Base-by-base conservation (phyloP, 2,113 vertebrate genomes). In the Phycodurus eques region DNA sequence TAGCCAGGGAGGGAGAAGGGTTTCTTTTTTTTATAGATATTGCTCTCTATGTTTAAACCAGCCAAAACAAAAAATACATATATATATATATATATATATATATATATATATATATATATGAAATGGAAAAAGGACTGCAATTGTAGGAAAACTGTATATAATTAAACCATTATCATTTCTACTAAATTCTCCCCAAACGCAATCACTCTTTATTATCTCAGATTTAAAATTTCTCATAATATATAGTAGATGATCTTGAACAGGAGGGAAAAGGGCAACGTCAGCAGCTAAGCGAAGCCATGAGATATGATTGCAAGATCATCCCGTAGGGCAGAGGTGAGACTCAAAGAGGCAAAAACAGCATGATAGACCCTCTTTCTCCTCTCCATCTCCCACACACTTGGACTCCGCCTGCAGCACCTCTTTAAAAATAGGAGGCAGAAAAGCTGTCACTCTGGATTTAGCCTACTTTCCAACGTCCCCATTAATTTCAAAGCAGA, bases 401-500 rank as follows among this genome's bases (percentile, higher is more conserved):
- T 74, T 72, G 76, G 85, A 80, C 82, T 56, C 31, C 3, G 85
- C 89, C 87, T 59, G 82, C 76, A 85, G 87, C 87, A 63, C 63
- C 75, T 76, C 81, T 81, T 88, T 87, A 79, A 89, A 88, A 88
- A 86, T 71, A 90, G 79, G 78, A 86, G 63, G 67, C 61, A 72
- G 80, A 75, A 76, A 82, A 81, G 74, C 85, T 86, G 89, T 91
- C 90, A 89, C 83, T 91, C 88, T 83, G 82, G 89, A 91, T 90
- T 91, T 91, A 92, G 88, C 90, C 88, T 89, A 91, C 81, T 91
- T 91, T 91, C 81, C 85, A 89, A 86, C 88, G 83, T 83, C 83
- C 63, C 80, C 88, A 91, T 92, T 92, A 81, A 92, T 92, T 91
- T 92, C 85, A 90, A 88, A 92, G 89, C 89, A 90, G 91, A 91